phyloP scores from a whole-genome alignment of 1,140 invertebrate species.

The Scaptomyza hsui region DNA sequence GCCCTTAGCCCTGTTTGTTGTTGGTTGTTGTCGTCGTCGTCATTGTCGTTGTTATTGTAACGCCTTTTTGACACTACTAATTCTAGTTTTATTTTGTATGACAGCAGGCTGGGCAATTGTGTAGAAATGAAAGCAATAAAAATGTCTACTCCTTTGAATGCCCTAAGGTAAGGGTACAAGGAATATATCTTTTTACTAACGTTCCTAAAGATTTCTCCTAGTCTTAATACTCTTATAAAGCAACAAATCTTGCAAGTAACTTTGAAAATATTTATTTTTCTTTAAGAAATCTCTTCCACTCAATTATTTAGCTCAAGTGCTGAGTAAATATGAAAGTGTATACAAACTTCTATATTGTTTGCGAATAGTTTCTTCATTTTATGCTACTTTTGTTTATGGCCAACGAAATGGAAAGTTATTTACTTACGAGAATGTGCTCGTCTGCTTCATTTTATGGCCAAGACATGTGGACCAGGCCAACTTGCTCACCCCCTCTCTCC shows the following conservation, averaged over 20 bases:
- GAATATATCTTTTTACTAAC: too few relatives aligned
- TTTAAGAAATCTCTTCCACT: too few relatives aligned
- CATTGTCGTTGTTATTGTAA: slow-evolving; percentile 62
- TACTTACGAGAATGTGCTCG: slow-evolving; percentile 54
- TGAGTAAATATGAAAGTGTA: slow-evolving; percentile 3
- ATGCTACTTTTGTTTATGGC: slow-evolving; percentile 68
- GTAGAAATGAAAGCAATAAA: slow-evolving; percentile 18
- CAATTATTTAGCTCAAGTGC: neutral
- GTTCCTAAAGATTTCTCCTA: too few relatives aligned
- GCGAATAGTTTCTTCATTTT: neutral
- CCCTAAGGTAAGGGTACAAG: neutral
- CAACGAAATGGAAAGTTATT: slow-evolving; percentile 79
- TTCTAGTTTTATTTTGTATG: slow-evolving; percentile 74
- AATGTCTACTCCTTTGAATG: slow-evolving; percentile 37
- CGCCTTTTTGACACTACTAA: slow-evolving; percentile 82
- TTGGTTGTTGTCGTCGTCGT: slow-evolving; percentile 4
- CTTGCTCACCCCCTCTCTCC: neutral
- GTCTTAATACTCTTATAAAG: too few relatives aligned
- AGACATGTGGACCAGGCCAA: slow-evolving; percentile 58
- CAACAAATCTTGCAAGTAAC: too few relatives aligned
- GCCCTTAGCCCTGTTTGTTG: too few relatives aligned
- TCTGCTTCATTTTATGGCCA: slow-evolving; percentile 74
- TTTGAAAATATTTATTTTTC: neutral
- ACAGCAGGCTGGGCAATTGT: slow-evolving; percentile 19
- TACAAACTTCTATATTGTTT: neutral